Evolutionary conservation across 1,140 invertebrate genomes (phyloP).

Genomic region (Bombus affinis): DNA sequence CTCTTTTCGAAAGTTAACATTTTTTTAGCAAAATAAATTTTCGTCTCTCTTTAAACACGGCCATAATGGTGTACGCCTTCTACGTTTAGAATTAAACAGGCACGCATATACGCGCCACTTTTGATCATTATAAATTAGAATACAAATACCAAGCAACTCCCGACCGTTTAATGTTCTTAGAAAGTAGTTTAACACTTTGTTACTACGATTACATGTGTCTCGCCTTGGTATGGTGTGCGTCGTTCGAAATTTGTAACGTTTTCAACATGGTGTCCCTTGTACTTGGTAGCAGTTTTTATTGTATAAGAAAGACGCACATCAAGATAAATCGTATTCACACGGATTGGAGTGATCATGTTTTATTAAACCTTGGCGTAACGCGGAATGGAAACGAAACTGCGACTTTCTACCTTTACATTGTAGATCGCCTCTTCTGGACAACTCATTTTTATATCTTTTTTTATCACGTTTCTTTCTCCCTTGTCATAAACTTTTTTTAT

Average conservation of each 20-base stretch:
- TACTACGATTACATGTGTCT: not conserved
- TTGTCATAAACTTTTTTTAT: not conserved
- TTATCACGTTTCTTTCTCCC: not conserved
- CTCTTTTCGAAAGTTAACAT: not conserved
- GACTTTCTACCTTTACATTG: not conserved
- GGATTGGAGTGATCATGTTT: conserved; percentile 9
- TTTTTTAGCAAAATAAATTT: too few species aligned
- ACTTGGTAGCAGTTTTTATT: not conserved
- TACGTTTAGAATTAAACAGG: conserved; percentile 25
- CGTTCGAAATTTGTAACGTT: conserved; percentile 29
- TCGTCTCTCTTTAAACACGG: not conserved
- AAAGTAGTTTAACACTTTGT: conserved; percentile 34
- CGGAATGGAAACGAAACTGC: not conserved
- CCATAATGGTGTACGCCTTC: not conserved
- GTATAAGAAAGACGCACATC: conserved; percentile 10
- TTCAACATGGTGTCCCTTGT: not conserved
- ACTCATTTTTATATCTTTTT: not conserved
- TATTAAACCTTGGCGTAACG: conserved; percentile 24
- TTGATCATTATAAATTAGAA: conserved; percentile 42
- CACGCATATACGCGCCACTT: not conserved
- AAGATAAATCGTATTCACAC: conserved; percentile 28
- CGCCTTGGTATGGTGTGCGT: not conserved
- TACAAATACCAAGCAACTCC: conserved; percentile 38
- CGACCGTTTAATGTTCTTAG: conserved; percentile 45
- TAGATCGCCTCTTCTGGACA: not conserved